These are phyloP conservation scores for Rhabdomys dilectus DNA, from an alignment of 2,113 vertebrate species.

Conservation along the genomic window DNA sequence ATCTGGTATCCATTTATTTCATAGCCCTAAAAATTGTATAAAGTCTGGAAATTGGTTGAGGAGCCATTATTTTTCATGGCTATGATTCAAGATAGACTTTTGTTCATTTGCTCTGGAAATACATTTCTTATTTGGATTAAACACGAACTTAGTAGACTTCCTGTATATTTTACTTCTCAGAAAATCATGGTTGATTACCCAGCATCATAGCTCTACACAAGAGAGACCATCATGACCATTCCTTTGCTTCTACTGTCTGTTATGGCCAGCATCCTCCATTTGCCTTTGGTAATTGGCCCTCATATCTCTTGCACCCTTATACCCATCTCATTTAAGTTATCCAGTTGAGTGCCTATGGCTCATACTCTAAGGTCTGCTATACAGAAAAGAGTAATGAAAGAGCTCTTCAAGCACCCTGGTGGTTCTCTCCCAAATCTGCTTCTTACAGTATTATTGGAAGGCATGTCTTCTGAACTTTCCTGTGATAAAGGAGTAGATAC, in stretches of 20 bases:
- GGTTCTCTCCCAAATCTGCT: background rate
- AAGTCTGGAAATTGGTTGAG: background rate
- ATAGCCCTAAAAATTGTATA: background rate
- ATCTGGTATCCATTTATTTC: background rate
- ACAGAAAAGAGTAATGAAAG: background rate
- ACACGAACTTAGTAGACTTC: background rate
- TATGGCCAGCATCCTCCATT: background rate
- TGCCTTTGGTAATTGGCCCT: background rate
- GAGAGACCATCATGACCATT: background rate
- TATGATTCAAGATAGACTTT: background rate
- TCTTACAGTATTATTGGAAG: background rate
- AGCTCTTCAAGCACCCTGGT: background rate
- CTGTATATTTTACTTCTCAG: background rate
- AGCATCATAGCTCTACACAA: background rate
- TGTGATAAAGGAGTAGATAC: background rate
- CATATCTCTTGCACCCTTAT: background rate
- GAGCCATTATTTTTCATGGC: background rate
- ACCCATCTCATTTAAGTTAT: background rate
- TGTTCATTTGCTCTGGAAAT: background rate
- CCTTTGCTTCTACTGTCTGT: background rate
- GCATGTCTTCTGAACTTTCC: background rate
- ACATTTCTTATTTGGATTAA: background rate
- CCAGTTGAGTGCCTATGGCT: background rate
- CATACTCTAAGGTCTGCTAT: background rate
- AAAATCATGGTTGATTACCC: background rate